Evolutionary conservation across 2,113 vertebrate species (phyloP), one percentile per base, ranked within the genome.

Genomic region (Indri indri): DNA sequence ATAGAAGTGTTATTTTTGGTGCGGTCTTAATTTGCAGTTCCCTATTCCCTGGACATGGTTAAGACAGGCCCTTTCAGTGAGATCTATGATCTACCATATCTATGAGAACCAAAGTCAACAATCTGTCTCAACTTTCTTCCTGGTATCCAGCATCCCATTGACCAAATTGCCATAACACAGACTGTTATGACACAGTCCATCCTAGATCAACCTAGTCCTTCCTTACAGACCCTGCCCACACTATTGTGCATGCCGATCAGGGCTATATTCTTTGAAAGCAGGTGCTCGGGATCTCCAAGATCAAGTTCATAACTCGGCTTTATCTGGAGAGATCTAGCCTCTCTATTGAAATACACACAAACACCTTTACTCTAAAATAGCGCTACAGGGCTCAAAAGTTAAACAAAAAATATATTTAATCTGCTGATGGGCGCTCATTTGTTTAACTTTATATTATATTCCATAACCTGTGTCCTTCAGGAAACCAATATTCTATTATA

Each of bases 91-190:
- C 27, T 80, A 45, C 13, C 2, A 65, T 37, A 25, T 6, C 20
- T 83, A 57, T 87, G 50, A 83, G 23, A 91, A 50, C 42, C n/a
- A 87, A 96, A 89, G 90, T 18, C 61, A 95, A 66, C 8, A 30
- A 65, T 76, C 16, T 88, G 1, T 5, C 6, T 88, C n/a, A 45
- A 52, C 23, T 86, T 71, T 91, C 45, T 22, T 93, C 37, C n/a
- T 71, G 0, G 14, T 34, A 17, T 93, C 11, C 57, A 81, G 47
- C 6, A 90, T 14, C 8, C 5, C 23, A 42, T 50, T 70, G 45
- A 32, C 7, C 54, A 96, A 90, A 94, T 93, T 32, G n/a, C n/a
- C 52, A 50, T 52, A 37, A 5, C 22, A 70, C 2, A 5, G 3
- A 34, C 5, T 61, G 22, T 1, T 74, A 6, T 81, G 14, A 74